These are phyloP conservation scores for Chironomus riparius DNA, from an alignment of 2,888 invertebrate genomes.

Conservation along the genomic window DNA sequence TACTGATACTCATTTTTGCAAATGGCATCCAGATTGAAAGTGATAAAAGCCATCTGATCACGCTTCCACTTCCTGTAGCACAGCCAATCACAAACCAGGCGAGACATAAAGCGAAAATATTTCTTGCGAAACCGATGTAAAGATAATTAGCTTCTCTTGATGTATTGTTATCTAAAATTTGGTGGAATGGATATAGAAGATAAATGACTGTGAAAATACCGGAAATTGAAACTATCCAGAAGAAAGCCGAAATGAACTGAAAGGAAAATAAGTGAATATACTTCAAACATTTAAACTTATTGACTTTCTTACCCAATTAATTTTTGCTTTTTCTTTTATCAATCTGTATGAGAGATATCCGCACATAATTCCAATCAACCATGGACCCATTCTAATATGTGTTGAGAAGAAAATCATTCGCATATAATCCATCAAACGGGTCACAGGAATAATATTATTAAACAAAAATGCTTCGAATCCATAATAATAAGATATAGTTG, in stretches of 20 bases:
- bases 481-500: neutral
- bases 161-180: neutral
- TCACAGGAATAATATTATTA: neutral
- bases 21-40: constrained; percentile 6
- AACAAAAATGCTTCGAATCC: neutral
- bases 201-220: neutral
- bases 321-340: too few relatives aligned
- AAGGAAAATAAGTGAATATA: neutral
- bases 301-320: neutral
- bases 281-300: neutral
- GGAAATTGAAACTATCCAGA: neutral
- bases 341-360: neutral
- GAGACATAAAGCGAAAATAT: neutral
- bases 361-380: neutral
- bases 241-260: neutral
- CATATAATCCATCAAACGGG: neutral
- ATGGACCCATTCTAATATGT: neutral
- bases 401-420: neutral
- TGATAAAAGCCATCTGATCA: constrained; percentile 4
- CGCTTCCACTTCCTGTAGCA: neutral
- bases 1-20: neutral
- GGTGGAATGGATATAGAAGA: neutral
- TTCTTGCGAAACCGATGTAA: neutral
- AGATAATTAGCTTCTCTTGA: neutral
- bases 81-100: constrained; percentile 1